Base-by-base conservation (phyloP, 2,797 vertebrate species). In the Pseudochaenichthys georgianus region DNA sequence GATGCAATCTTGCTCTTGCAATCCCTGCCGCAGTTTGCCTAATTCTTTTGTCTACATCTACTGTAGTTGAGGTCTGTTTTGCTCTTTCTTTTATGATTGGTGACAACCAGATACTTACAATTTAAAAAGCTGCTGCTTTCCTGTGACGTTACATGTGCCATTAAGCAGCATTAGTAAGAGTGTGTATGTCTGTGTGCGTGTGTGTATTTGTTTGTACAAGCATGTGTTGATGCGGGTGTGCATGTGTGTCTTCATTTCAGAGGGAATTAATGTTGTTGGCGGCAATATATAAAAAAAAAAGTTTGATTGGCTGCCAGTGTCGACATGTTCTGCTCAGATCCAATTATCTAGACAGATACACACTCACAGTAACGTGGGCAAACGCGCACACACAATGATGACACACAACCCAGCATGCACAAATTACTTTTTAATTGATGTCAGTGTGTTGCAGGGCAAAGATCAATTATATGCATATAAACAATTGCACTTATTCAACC, bases 241-340 rank as follows among this genome's bases (percentile, higher is more conserved):
- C 38, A 41, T 64, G 66, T 69, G 57, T 62, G 53, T 59, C 75
- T 84, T 53, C 75, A 48, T 81, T 81, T 83, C 71, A 60, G 46
- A 70, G 71, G 68, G 82, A 74, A 85, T 90, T 87, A 78, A 87
- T 86, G 75, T 70, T 71, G 52, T 83, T 77, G 89, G 82, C 86
- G 78, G 64, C 72, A 43, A 86, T 80, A 80, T 19, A 75, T 19
- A 54, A 73, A 70, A 84, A 84, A 80, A 71, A 66, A 78, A 21
- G 54, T 85, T 89, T 90, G 86, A 90, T 89, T 86, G 85, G 80
- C 71, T 89, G 79, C 87, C 89, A 87, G 80, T 87, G 86, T 89
- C 64, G 68, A 87, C 88, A 86, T 89, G 86, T 88, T 89, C 70
- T 75, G 63, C 80, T 86, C 77, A 76, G 78, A 87, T 87, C 76